These are phyloP conservation scores for Caradrina kadenii DNA, from an alignment of 2,888 invertebrate species.

Conservation along the genomic window DNA sequence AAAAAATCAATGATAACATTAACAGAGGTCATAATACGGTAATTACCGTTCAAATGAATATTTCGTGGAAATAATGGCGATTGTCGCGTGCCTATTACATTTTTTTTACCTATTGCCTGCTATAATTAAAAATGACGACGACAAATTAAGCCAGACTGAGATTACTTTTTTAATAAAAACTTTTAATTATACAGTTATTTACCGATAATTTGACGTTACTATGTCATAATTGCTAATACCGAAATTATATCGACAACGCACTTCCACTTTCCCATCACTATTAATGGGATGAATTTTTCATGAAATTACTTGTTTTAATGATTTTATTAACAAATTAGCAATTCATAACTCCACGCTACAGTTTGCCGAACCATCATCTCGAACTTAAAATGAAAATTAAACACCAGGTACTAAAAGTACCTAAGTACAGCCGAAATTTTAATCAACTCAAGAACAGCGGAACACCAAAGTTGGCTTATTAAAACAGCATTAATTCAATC, in stretches of 20 bases:
- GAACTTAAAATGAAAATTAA: slow-evolving; percentile 48
- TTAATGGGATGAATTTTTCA: background rate
- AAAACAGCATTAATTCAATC: slow-evolving; percentile 64
- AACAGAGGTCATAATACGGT: slow-evolving; percentile 62
- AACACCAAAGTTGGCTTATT: slow-evolving; percentile 50
- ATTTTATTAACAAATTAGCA: slow-evolving; percentile 2
- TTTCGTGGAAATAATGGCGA: slow-evolving; percentile 62
- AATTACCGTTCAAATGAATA: slow-evolving; percentile 61
- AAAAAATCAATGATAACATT: slow-evolving; percentile 58
- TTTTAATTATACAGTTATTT: slow-evolving; percentile 20
- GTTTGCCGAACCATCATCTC: slow-evolving; percentile 24
- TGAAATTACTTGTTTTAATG: background rate
- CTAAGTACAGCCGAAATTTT: slow-evolving; percentile 32
- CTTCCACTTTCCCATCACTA: slow-evolving; percentile 8
- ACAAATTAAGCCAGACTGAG: slow-evolving; percentile 1
- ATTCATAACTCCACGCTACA: slow-evolving; percentile 17
- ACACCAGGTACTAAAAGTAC: slow-evolving; percentile 33
- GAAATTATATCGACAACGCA: slow-evolving; percentile 11
- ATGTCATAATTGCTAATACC: background rate
- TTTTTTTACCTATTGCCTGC: slow-evolving; percentile 33
- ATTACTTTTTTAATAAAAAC: slow-evolving; percentile 15
- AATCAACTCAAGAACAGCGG: slow-evolving; percentile 38
- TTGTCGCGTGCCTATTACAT: slow-evolving; percentile 60
- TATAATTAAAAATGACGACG: slow-evolving; percentile 50
- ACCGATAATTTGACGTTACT: slow-evolving; percentile 5